Evolutionary conservation across 92 coral and sea anemone genomes (phyloP).

Genomic region (Phymanthus crucifer): DNA sequence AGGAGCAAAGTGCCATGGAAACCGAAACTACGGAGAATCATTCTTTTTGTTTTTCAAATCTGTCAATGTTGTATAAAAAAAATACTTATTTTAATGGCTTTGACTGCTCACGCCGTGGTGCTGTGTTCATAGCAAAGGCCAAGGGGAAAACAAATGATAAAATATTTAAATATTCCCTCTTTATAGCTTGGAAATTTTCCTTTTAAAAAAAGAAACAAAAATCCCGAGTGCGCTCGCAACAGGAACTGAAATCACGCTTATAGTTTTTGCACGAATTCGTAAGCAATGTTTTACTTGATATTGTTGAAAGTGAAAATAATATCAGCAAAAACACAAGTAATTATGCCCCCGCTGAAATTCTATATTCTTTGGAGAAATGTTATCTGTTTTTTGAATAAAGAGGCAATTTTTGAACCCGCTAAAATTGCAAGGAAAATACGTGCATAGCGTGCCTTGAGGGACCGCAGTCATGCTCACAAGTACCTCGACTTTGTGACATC

Average conservation of each 20-base stretch:
- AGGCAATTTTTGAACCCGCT: background rate
- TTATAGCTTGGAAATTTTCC: background rate
- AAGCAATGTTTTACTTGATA: slow-evolving; percentile 8
- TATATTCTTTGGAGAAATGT: slow-evolving; percentile 7
- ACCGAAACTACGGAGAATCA: slow-evolving; percentile 20
- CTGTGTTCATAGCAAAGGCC: slow-evolving; percentile 15
- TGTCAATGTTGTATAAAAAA: slow-evolving; percentile 29
- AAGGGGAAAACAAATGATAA: slow-evolving; percentile 3
- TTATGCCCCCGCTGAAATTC: slow-evolving; percentile 13
- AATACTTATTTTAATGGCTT: slow-evolving; percentile 14
- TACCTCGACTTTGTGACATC: background rate
- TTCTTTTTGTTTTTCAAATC: slow-evolving; percentile 41
- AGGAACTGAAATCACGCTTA: background rate
- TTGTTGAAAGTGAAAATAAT: slow-evolving; percentile 5
- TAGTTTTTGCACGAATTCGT: background rate
- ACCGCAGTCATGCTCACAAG: slow-evolving; percentile 6
- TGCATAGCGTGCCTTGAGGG: background rate
- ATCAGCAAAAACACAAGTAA: slow-evolving; percentile 23
- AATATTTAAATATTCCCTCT: background rate
- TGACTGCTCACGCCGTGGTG: background rate
- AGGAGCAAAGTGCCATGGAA: slow-evolving; percentile 33
- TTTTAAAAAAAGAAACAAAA: background rate
- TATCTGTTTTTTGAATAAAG: background rate
- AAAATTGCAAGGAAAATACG: background rate
- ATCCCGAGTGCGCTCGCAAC: background rate